Percentiles rank a stretch among this genome's conserved stretches.
phyloP scores from a whole-genome alignment of 1,140 invertebrate genomes.

The Drosophila serrata region DNA sequence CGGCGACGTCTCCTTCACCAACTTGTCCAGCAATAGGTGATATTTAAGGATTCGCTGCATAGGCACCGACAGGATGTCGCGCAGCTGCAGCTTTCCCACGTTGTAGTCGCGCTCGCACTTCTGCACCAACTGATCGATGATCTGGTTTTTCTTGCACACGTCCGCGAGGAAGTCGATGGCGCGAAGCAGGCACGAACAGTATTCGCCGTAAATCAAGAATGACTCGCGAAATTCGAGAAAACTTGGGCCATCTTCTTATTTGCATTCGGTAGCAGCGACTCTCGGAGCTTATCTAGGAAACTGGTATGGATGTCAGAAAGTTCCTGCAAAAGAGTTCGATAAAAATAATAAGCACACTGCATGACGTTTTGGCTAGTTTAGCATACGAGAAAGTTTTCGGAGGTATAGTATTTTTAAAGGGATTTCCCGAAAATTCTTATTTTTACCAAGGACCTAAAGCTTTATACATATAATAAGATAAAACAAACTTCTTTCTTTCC shows the following conservation, averaged over 20 bases:
- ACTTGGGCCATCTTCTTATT: constrained; percentile 88
- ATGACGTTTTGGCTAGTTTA: too few relatives aligned
- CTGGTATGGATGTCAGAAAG: constrained; percentile 94
- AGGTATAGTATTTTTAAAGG: background rate
- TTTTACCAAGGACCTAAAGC: too few relatives aligned
- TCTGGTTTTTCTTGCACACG: constrained; percentile 87
- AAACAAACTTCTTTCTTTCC: too few relatives aligned
- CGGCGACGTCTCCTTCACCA: constrained; percentile 95
- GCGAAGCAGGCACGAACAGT: constrained; percentile 95
- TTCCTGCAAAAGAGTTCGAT: constrained; percentile 87
- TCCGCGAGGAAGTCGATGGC: constrained; percentile 93
- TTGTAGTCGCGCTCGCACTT: constrained; percentile 97
- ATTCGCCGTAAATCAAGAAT: constrained; percentile 97
- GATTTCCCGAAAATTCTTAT: background rate
- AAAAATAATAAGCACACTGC: background rate
- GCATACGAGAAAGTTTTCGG: background rate
- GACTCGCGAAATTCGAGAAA: constrained; percentile 95
- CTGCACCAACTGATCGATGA: constrained; percentile 85
- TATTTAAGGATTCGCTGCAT: constrained; percentile 99
- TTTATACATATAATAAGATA: too few relatives aligned
- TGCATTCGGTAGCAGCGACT: constrained; percentile 87
- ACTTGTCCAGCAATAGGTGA: constrained; percentile 96
- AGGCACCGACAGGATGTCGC: constrained; percentile 97
- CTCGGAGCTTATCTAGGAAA: constrained; percentile 92
- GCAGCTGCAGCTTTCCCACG: constrained; percentile 96